Evolutionary conservation across 2,113 vertebrate genomes (phyloP).

Genomic region (Callipepla californica): DNA sequence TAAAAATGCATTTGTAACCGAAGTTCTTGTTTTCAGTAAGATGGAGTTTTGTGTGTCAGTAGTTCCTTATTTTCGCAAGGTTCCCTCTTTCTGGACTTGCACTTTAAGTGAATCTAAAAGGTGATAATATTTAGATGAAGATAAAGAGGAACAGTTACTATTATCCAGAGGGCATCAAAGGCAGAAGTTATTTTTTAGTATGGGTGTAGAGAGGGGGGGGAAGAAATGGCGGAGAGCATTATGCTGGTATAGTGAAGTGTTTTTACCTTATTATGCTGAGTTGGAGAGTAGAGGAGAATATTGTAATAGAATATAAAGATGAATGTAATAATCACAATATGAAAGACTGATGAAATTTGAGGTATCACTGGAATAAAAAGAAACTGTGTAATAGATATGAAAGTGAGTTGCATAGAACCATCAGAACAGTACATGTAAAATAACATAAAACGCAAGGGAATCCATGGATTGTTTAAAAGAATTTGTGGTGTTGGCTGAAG

Average conservation of each 20-base stretch:
- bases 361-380: not conserved
- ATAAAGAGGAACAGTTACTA: not conserved
- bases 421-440: not conserved
- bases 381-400: not conserved
- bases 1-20: not conserved
- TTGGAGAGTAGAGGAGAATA: not conserved
- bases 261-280: not conserved
- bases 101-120: not conserved
- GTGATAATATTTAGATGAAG: not conserved
- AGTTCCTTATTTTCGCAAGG: constrained; percentile 15
- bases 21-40: not conserved
- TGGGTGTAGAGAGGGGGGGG: not conserved
- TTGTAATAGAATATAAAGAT: not conserved
- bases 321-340: not conserved
- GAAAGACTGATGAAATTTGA: not conserved
- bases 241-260: accelerated
- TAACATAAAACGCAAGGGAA: not conserved
- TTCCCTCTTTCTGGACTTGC: constrained; percentile 6
- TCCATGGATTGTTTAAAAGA: not conserved
- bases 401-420: not conserved
- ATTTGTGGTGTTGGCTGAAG: not conserved
- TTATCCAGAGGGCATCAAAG: not conserved
- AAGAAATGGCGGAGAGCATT: not conserved
- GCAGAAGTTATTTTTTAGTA: not conserved
- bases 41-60: not conserved